These are phyloP conservation scores for Notechis scutatus DNA, from an alignment of 2,113 vertebrate species.

Conservation along the genomic window DNA sequence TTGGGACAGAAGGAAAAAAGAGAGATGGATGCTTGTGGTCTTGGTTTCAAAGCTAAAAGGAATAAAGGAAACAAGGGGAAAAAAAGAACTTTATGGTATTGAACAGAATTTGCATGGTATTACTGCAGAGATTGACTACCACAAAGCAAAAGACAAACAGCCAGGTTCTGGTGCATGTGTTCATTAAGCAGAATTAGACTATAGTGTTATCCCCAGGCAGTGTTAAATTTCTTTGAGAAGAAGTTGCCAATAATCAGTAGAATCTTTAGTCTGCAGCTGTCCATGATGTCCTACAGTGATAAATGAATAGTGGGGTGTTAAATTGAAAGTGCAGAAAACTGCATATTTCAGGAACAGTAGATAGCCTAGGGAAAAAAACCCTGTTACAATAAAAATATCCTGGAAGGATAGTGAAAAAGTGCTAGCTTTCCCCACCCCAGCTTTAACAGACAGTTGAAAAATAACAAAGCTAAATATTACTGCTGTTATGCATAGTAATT, in stretches of 20 bases:
- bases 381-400: slow-evolving; percentile 40
- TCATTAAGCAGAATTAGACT: slow-evolving; percentile 67
- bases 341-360: slow-evolving; percentile 56
- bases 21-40: fast-evolving
- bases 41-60: not conserved
- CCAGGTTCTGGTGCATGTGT: slow-evolving; percentile 54
- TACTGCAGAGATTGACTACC: slow-evolving; percentile 24
- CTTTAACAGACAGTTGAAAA: slow-evolving; percentile 23
- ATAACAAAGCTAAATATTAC: not conserved
- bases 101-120: slow-evolving; percentile 20
- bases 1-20: not conserved
- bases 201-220: slow-evolving; percentile 56
- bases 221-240: slow-evolving; percentile 42
- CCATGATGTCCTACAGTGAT: slow-evolving; percentile 57
- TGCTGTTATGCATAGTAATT: slow-evolving; percentile 3
- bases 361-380: slow-evolving; percentile 45
- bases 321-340: slow-evolving; percentile 62
- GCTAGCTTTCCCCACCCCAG: not conserved
- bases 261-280: slow-evolving; percentile 62
- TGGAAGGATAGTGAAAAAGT: slow-evolving; percentile 18
- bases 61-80: not conserved
- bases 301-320: slow-evolving; percentile 65
- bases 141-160: slow-evolving; percentile 52
- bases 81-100: not conserved
- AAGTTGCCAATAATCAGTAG: slow-evolving; percentile 57